Evolutionary conservation across 37 sponge, comb jelly and placozoan species (phyloP).

Genomic region (Corticium candelabrum): DNA sequence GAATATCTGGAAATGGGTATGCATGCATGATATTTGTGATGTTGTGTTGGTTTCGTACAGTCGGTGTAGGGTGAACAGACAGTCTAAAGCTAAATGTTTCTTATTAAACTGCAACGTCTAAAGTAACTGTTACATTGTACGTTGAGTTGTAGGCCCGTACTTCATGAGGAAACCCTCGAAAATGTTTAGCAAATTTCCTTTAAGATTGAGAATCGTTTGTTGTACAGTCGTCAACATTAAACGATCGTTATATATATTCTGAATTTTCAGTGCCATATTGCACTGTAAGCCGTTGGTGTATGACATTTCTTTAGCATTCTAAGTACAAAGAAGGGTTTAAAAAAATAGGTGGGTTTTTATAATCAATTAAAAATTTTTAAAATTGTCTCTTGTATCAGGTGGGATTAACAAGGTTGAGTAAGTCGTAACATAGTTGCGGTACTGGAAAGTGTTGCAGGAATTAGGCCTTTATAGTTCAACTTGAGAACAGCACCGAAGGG

Average conservation of each 20-base stretch:
- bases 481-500: slow-evolving; percentile 49
- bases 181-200: too few relatives aligned
- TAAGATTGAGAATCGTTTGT: too few relatives aligned
- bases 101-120: too few relatives aligned
- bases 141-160: too few relatives aligned
- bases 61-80: neutral
- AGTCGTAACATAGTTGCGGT: slow-evolving; percentile 82
- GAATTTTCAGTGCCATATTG: too few relatives aligned
- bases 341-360: neutral
- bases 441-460: slow-evolving; percentile 74
- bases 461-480: slow-evolving; percentile 58
- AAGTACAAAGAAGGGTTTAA: neutral
- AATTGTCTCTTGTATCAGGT: slow-evolving; percentile 17
- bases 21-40: neutral
- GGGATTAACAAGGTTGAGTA: slow-evolving; percentile 46
- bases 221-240: too few relatives aligned
- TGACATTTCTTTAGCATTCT: too few relatives aligned
- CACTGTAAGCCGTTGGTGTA: too few relatives aligned
- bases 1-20: slow-evolving; percentile 96
- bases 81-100: too few relatives aligned
- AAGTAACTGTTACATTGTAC: too few relatives aligned
- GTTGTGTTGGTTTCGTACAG: neutral
- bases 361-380: neutral
- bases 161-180: too few relatives aligned
- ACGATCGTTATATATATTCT: too few relatives aligned